Evolutionary conservation across 2,797 vertebrate species (phyloP).

Genomic region (Premnoplex brunnescens): DNA sequence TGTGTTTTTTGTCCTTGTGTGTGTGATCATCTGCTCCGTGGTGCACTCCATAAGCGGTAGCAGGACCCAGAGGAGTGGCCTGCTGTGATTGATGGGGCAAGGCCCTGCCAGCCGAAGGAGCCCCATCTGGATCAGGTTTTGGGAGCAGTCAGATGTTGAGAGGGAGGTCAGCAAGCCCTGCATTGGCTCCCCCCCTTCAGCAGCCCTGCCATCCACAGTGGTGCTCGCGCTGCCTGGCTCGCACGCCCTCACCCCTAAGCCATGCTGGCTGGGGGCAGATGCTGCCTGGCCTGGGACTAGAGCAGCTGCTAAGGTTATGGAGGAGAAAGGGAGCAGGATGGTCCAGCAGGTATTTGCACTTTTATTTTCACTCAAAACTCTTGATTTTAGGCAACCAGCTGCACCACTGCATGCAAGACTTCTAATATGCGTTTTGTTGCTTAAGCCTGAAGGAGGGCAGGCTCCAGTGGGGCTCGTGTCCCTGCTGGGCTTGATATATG

Average conservation of each 20-base stretch:
- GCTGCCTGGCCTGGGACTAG: constrained; percentile 82
- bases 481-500: constrained; percentile 12
- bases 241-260: constrained; percentile 75
- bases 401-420: constrained; percentile 13
- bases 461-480: not conserved
- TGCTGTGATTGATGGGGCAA: constrained; percentile 76
- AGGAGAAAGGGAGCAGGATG: constrained; percentile 84
- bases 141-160: constrained; percentile 77
- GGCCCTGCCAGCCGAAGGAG: constrained; percentile 52
- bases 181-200: constrained; percentile 73
- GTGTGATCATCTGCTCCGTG: constrained; percentile 72
- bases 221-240: constrained; percentile 37
- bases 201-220: constrained; percentile 58
- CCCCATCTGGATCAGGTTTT: constrained; percentile 78
- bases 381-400: constrained; percentile 33
- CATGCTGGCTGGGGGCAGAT: constrained; percentile 85
- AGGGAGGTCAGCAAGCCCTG: constrained; percentile 76
- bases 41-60: constrained; percentile 52
- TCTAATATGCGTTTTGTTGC: not conserved
- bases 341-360: constrained; percentile 86
- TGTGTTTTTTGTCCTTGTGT: constrained; percentile 35
- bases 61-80: constrained; percentile 76
- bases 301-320: constrained; percentile 86
- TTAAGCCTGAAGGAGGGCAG: not conserved
- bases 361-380: constrained; percentile 68